Conservation (phyloP, 2,797 vertebrate species). For the Zalophus californianus region DNA sequence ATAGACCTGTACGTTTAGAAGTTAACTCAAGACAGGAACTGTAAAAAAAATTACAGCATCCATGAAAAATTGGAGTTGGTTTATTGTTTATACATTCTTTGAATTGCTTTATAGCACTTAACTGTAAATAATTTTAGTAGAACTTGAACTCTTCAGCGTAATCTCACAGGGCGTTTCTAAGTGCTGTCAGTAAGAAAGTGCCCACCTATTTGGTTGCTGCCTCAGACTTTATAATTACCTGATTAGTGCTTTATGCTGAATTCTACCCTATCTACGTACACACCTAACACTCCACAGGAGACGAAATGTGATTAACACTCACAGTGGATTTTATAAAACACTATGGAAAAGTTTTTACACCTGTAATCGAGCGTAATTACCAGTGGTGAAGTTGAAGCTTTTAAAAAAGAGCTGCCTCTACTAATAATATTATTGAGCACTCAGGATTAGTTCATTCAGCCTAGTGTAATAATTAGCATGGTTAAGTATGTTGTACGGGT, state of each 20-base stretch:
- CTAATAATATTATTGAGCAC: constrained; percentile 50
- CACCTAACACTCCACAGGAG: not conserved
- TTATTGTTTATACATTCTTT: constrained; percentile 60
- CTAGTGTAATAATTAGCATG: constrained; percentile 53
- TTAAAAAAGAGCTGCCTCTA: constrained; percentile 42
- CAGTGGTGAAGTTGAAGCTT: constrained; percentile 49
- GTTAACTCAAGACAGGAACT: constrained; percentile 33
- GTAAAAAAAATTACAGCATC: constrained; percentile 38
- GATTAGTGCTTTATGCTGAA: constrained; percentile 16
- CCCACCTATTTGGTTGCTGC: constrained; percentile 45
- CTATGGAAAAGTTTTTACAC: constrained; percentile 52
- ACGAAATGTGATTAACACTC: constrained; percentile 46
- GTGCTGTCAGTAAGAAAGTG: not conserved
- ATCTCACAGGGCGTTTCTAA: constrained; percentile 24
- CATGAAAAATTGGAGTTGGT: constrained; percentile 32
- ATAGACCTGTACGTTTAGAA: constrained; percentile 32
- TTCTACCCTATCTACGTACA: not conserved
- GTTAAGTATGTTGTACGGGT: constrained; percentile 16
- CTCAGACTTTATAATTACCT: constrained; percentile 30
- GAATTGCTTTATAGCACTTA: constrained; percentile 38
- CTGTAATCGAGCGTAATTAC: constrained; percentile 22
- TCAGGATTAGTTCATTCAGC: constrained; percentile 51
- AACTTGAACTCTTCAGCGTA: constrained; percentile 1
- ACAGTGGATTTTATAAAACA: constrained; percentile 26
- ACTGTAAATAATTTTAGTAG: constrained; percentile 61